Conservation (phyloP, 2,797 vertebrate genomes). For the Potorous gilbertii region DNA sequence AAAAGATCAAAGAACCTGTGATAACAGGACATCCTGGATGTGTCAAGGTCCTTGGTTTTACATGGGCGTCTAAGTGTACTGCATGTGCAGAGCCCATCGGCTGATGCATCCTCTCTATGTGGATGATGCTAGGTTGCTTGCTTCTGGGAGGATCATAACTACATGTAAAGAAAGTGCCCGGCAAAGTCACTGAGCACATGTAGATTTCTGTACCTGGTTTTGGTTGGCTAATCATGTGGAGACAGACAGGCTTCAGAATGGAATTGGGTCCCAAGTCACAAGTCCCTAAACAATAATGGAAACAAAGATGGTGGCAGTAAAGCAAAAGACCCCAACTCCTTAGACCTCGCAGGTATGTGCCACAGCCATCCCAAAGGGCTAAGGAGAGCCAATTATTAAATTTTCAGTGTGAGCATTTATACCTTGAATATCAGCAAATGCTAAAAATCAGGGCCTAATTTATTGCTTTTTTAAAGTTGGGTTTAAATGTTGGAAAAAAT, state of each 20-base stretch:
- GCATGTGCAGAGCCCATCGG: not conserved
- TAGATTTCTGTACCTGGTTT: not conserved
- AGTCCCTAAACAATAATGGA: not conserved
- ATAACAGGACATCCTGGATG: too few relatives aligned
- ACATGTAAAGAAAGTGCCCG: not conserved
- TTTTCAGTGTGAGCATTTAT: not conserved
- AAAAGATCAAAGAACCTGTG: too few relatives aligned
- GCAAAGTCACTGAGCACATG: not conserved
- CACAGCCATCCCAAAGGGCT: not conserved
- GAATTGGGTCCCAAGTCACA: not conserved
- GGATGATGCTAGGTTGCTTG: not conserved
- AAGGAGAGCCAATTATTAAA: not conserved
- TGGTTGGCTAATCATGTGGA: not conserved
- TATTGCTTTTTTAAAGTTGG: not conserved
- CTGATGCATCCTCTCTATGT: not conserved
- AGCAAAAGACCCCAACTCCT: not conserved
- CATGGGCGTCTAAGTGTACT: not conserved
- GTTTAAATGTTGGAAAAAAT: not conserved
- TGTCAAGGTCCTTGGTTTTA: too few relatives aligned
- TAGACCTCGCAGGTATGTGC: rapidly evolving
- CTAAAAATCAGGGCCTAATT: not conserved
- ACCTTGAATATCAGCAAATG: not conserved
- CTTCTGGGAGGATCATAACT: not conserved
- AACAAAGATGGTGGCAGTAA: not conserved
- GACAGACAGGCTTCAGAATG: not conserved